Evolutionary conservation across 2,888 invertebrate species (phyloP).

Genomic region (Drosophila neonasuta): DNA sequence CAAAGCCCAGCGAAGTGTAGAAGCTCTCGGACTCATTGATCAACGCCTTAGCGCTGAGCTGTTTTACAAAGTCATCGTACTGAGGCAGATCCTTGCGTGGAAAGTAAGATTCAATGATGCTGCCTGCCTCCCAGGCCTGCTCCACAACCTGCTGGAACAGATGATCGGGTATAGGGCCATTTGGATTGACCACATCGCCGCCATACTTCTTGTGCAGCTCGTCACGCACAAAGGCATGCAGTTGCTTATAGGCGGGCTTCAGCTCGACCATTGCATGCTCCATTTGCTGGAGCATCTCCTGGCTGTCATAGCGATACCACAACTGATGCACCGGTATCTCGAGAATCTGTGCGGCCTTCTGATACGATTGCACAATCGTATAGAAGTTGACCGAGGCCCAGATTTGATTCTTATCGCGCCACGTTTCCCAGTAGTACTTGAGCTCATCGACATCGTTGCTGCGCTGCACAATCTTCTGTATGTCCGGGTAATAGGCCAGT

Average conservation of each 20-base stretch:
- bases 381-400: constrained; percentile 79
- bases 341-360: constrained; percentile 74
- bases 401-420: constrained; percentile 78
- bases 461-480: constrained; percentile 75
- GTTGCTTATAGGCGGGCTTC: constrained; percentile 88
- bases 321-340: constrained; percentile 75
- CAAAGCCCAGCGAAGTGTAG: constrained; percentile 78
- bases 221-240: constrained; percentile 91
- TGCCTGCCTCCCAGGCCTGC: constrained; percentile 79
- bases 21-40: constrained; percentile 78
- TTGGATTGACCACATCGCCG: constrained; percentile 84
- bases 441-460: constrained; percentile 76
- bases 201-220: constrained; percentile 88
- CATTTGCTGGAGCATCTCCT: constrained; percentile 78
- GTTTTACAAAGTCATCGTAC: constrained; percentile 75
- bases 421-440: constrained; percentile 79
- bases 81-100: constrained; percentile 76
- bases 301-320: constrained; percentile 77
- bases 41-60: constrained; percentile 70
- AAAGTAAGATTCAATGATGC: constrained; percentile 76
- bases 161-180: constrained; percentile 90
- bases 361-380: constrained; percentile 76
- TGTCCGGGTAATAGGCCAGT: constrained; percentile 78
- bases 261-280: constrained; percentile 82
- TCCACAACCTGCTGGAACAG: constrained; percentile 84